Evolutionary conservation across 2,888 invertebrate species (phyloP).

Genomic region (Cheilosia scutellata): DNA sequence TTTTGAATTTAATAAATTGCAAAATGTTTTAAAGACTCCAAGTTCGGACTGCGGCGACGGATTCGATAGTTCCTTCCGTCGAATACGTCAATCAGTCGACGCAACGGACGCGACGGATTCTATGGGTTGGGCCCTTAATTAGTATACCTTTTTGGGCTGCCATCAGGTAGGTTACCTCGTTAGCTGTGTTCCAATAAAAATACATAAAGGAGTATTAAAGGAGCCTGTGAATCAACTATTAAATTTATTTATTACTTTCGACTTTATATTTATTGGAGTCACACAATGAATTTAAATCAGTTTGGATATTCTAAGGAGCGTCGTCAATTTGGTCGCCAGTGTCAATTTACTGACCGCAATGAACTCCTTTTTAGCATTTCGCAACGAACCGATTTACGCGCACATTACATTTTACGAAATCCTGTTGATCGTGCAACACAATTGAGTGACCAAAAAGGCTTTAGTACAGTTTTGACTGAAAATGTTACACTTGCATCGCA

Average conservation of each 20-base stretch:
- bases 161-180: no score
- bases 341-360: conserved; percentile 88
- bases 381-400: conserved; percentile 85
- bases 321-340: conserved; percentile 89
- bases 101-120: no score
- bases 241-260: background rate
- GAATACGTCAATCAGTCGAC: no score
- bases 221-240: no score
- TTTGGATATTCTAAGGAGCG: conserved; percentile 85
- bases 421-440: conserved; percentile 87
- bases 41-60: no score
- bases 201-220: no score
- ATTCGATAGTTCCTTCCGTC: no score
- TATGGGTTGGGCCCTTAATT: no score
- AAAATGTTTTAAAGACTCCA: no score
- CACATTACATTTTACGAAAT: conserved; percentile 86
- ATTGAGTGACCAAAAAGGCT: conserved; percentile 84
- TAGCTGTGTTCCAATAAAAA: no score
- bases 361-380: conserved; percentile 87
- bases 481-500: conserved; percentile 81
- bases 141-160: no score
- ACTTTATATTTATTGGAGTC: background rate
- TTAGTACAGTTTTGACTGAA: conserved; percentile 80
- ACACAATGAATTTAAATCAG: conserved; percentile 77
- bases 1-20: no score